phyloP scores from a whole-genome alignment of 2,888 invertebrate genomes.

The Harpalus rufipes region DNA sequence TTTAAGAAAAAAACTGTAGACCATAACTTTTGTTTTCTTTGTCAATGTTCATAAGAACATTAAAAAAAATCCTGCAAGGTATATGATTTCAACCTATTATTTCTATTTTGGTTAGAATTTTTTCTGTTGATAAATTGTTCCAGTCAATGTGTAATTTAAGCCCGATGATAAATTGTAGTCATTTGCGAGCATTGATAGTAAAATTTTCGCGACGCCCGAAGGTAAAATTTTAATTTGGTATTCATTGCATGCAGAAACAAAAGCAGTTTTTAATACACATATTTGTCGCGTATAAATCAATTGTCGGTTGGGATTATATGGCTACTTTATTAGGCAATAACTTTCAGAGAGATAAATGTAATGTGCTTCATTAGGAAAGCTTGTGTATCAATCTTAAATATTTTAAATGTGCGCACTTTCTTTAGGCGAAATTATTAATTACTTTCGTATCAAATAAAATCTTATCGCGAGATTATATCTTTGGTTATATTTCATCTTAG shows the following conservation, averaged over 20 bases:
- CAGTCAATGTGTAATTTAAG: slow-evolving; percentile 31
- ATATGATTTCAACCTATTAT: background rate
- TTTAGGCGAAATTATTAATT: slow-evolving; percentile 38
- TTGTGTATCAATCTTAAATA: slow-evolving; percentile 31
- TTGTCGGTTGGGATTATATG: slow-evolving; percentile 27
- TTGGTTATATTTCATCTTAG: background rate
- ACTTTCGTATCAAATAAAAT: slow-evolving; percentile 12
- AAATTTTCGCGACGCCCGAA: slow-evolving; percentile 36
- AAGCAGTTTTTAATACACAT: slow-evolving; percentile 44
- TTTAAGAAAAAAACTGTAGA: too few species aligned
- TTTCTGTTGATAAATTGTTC: slow-evolving; percentile 27
- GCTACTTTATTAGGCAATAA: slow-evolving; percentile 40
- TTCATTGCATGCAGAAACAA: slow-evolving; percentile 59
- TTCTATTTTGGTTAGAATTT: background rate
- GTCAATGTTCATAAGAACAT: too few species aligned
- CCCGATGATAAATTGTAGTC: slow-evolving; percentile 27
- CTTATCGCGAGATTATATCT: slow-evolving; percentile 23
- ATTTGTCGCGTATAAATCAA: slow-evolving; percentile 51
- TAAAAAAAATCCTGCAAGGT: too few species aligned
- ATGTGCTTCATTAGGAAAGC: slow-evolving; percentile 19
- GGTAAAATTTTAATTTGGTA: slow-evolving; percentile 49
- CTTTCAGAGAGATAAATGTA: slow-evolving; percentile 42
- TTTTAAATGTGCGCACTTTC: slow-evolving; percentile 7
- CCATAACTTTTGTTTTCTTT: too few species aligned
- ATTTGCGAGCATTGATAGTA: slow-evolving; percentile 40